These are phyloP conservation scores for Dryomyza anilis DNA, from an alignment of 2,888 invertebrate species.

Conservation along the genomic window DNA sequence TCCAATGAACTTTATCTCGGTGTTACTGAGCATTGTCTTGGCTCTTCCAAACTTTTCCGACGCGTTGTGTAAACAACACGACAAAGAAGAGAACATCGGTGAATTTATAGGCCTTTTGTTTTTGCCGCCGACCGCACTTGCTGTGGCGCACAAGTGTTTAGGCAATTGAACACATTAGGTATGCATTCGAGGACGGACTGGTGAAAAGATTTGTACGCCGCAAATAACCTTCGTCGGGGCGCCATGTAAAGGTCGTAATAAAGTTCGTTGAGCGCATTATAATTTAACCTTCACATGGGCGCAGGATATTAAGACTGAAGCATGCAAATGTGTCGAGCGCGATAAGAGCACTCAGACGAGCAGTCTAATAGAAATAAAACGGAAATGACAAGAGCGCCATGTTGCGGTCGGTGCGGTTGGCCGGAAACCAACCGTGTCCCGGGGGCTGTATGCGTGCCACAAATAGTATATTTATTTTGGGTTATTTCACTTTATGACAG, in stretches of 20 bases:
- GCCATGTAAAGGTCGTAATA: background rate
- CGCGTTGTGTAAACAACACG: too few species aligned
- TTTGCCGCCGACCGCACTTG: too few species aligned
- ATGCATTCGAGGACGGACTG: slow-evolving; percentile 1
- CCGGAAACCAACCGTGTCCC: slow-evolving; percentile 8
- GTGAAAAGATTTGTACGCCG: too few species aligned
- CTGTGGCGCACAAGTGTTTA: background rate
- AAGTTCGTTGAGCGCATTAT: slow-evolving; percentile 9
- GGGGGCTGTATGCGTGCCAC: background rate
- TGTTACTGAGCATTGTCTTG: too few species aligned
- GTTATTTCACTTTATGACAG: slow-evolving; percentile 1
- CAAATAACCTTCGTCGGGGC: too few species aligned
- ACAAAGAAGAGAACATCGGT: too few species aligned
- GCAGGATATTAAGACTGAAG: slow-evolving; percentile 30
- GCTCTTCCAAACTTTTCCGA: too few species aligned
- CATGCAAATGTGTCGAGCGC: slow-evolving; percentile 25
- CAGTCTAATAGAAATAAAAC: slow-evolving; percentile 34
- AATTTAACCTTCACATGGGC: slow-evolving; percentile 28
- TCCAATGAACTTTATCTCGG: too few species aligned
- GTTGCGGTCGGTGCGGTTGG: slow-evolving; percentile 23
- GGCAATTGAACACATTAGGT: slow-evolving; percentile 26
- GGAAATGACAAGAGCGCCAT: slow-evolving; percentile 27
- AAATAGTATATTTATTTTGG: slow-evolving; percentile 5
- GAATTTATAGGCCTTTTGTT: too few species aligned
- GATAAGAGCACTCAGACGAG: slow-evolving; percentile 17